A percentile compares a stretch with the other conserved stretches of the same genome.
Evolutionary conservation across 2,888 invertebrate genomes (phyloP).

Genomic region (Xanthorhoe spadicearia): DNA sequence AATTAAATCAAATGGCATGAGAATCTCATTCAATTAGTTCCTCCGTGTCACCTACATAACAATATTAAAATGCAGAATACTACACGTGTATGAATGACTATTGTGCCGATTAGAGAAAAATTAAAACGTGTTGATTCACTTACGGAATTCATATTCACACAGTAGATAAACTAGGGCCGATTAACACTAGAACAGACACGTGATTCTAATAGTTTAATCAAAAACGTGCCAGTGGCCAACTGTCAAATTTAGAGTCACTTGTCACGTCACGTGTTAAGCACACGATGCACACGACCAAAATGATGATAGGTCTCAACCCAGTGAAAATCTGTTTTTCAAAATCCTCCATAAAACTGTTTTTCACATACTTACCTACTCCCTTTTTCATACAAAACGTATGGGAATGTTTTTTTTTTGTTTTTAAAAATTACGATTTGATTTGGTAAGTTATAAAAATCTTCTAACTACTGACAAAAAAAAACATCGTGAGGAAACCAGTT

Average conservation of each 20-base stretch:
- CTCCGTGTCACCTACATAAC: not conserved
- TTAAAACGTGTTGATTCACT: slow-evolving; percentile 43
- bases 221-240: slow-evolving; percentile 48
- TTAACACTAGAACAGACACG: slow-evolving; percentile 2
- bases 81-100: slow-evolving; percentile 18
- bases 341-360: not conserved
- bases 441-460: no score
- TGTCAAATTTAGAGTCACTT: not conserved
- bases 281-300: not conserved
- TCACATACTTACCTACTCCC: no score
- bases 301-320: not conserved
- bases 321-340: no score
- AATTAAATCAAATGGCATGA: slow-evolving; percentile 20
- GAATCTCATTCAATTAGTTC: slow-evolving; percentile 14
- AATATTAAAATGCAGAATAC: slow-evolving; percentile 6
- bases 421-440: no score
- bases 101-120: slow-evolving; percentile 34
- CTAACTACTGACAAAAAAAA: no score
- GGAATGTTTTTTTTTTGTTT: no score
- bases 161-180: slow-evolving; percentile 10
- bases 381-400: no score
- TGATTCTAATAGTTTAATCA: not conserved
- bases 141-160: slow-evolving; percentile 34
- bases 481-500: no score
- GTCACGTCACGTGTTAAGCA: not conserved